A percentile compares a stretch with the other conserved stretches of the same genome.
Evolutionary conservation across 2,113 vertebrate species (phyloP).

Genomic region (Dinomys branickii): DNA sequence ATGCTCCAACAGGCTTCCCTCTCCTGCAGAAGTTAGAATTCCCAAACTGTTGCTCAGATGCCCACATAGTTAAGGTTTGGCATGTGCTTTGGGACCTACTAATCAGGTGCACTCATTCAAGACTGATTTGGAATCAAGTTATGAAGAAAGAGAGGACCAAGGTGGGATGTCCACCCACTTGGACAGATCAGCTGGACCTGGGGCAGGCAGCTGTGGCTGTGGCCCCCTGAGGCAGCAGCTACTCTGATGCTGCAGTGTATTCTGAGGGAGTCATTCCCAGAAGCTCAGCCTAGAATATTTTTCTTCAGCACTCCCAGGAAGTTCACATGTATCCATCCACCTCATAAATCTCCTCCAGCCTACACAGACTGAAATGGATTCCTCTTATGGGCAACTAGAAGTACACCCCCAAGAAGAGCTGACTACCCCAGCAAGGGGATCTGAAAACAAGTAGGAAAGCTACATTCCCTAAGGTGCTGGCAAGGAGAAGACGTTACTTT

Average conservation of each 20-base stretch:
- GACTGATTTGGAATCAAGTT: neutral
- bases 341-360: neutral
- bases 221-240: neutral
- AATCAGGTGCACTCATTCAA: neutral
- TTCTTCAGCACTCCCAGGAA: neutral
- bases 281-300: neutral
- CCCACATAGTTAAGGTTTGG: neutral
- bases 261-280: neutral
- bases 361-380: neutral
- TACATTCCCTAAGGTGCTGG: neutral
- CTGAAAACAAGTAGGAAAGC: neutral
- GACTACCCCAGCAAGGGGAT: neutral
- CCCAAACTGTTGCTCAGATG: neutral
- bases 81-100: neutral
- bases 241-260: neutral
- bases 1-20: neutral
- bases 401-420: neutral
- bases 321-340: neutral
- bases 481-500: neutral
- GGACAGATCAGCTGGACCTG: neutral
- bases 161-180: neutral
- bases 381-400: neutral
- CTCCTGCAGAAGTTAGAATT: neutral
- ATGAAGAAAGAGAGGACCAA: neutral
- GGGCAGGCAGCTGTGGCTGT: rapidly evolving